Evolutionary conservation across 1,140 invertebrate genomes (phyloP).

Genomic region (Drosophila pruinosa): DNA sequence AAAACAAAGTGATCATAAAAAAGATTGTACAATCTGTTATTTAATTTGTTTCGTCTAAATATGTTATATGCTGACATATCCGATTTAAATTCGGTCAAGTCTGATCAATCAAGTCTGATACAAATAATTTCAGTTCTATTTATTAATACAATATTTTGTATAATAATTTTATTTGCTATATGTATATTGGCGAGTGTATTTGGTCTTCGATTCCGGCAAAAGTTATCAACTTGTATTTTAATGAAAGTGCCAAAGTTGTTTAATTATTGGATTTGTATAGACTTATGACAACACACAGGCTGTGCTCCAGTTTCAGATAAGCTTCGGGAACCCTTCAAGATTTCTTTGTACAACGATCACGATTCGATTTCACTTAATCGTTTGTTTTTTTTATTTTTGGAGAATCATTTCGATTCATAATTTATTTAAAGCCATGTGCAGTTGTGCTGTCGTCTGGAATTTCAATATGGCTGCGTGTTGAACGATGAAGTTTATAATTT

Average conservation of each 20-base stretch:
- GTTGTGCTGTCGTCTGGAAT: constrained; percentile 41
- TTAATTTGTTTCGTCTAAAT: no score
- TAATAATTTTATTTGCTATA: neutral
- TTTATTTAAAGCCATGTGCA: constrained; percentile 66
- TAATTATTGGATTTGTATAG: neutral
- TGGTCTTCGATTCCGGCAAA: neutral
- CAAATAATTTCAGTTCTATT: no score
- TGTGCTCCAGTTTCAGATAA: neutral
- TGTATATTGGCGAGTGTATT: neutral
- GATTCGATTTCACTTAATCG: neutral
- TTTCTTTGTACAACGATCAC: neutral
- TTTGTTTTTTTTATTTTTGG: neutral
- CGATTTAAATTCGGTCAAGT: no score
- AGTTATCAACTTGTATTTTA: neutral
- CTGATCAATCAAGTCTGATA: no score
- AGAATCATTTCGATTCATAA: constrained; percentile 46
- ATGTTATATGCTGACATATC: no score
- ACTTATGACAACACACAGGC: neutral
- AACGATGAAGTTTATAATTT: constrained; percentile 81
- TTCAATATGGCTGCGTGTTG: constrained; percentile 35
- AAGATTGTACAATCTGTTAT: no score
- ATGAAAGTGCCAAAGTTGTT: neutral
- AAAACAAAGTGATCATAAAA: no score
- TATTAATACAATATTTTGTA: no score
- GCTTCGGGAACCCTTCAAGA: neutral